Evolutionary conservation across 2,797 vertebrate species (phyloP), one percentile per base, ranked within the genome.

Genomic region (Etheostoma perlongum): DNA sequence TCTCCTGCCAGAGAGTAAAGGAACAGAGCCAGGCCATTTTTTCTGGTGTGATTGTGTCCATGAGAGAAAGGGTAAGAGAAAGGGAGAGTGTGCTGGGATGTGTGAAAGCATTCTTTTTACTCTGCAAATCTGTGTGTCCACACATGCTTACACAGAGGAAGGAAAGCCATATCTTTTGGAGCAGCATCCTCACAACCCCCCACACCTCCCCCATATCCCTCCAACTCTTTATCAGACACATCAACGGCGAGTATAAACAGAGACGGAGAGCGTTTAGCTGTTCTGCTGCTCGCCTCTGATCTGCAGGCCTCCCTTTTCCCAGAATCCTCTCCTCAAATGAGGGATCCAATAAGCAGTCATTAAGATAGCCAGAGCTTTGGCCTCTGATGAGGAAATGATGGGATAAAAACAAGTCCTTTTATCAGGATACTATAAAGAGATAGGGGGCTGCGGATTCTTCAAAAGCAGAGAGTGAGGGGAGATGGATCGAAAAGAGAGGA

Each of bases 91-190:
- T 44, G 76, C 60, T 23, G 62, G 57, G 53, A 76, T 54, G 78
- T 77, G 86, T 74, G 74, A 73, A 84, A 49, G 83, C 63, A 74
- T 74, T 80, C 74, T 63, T 81, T 85, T 40, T 55, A 71, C 76
- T 67, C 60, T 63, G 68, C 65, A 84, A 73, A 85, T 79, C 74
- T 64, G 30, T 59, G 73, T 54, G 67, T 82, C 83, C 53, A 73
- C 55, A 73, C 86, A 87, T 92, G 90, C 85, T 81, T 76, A 75
- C 83, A 65, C 76, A 74, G 82, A 91, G 90, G 94, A 93, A 94
- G 92, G 93, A 93, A 94, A 93, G 80, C 81, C 90, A 76, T 91
- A 90, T 94, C 83, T 91, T 87, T 92, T 87, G 51, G 79, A 82
- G 85, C 87, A 72, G 78, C 89, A 87, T 91, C 85, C 79, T 87